phyloP scores from a whole-genome alignment of 1,140 invertebrate genomes.

The Drosophila fuyamai region DNA sequence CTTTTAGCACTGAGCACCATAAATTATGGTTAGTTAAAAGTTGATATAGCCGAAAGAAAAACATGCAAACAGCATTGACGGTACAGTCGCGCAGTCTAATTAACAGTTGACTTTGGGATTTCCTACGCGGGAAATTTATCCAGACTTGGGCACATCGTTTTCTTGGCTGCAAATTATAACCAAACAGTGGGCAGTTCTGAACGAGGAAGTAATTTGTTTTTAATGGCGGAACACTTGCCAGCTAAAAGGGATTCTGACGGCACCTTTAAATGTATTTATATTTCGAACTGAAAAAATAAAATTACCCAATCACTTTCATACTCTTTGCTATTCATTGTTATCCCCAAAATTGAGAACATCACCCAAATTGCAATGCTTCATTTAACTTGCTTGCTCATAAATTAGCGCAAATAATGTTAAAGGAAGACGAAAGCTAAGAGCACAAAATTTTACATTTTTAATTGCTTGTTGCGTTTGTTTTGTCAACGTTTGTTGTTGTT shows the following conservation, averaged over 20 bases:
- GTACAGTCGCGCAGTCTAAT: slow-evolving; percentile 49
- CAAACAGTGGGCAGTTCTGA: background rate
- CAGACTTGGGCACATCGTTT: slow-evolving; percentile 25
- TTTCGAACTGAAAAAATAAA: too few relatives aligned
- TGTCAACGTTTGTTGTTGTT: slow-evolving; percentile 72
- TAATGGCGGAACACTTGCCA: background rate
- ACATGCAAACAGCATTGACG: slow-evolving; percentile 28
- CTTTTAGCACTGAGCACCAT: slow-evolving; percentile 57
- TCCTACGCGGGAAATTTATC: slow-evolving; percentile 5
- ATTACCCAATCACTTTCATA: background rate
- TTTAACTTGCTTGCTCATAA: slow-evolving; percentile 53
- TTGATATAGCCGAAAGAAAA: slow-evolving; percentile 51
- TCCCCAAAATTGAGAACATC: slow-evolving; percentile 11
- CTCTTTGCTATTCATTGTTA: slow-evolving; percentile 11
- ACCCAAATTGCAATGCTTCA: slow-evolving; percentile 52
- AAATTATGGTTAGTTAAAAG: slow-evolving; percentile 80
- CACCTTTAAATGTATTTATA: too few relatives aligned
- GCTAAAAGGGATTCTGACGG: too few relatives aligned
- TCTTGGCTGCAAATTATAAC: background rate
- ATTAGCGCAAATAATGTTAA: slow-evolving; percentile 56
- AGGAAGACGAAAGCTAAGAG: slow-evolving; percentile 35
- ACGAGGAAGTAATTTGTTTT: background rate
- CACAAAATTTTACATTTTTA: slow-evolving; percentile 74
- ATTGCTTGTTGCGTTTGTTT: slow-evolving; percentile 76
- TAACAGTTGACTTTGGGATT: slow-evolving; percentile 49